Evolutionary conservation across 1,140 invertebrate species (phyloP).

Genomic region (Pseudomyrmex gracilis): DNA sequence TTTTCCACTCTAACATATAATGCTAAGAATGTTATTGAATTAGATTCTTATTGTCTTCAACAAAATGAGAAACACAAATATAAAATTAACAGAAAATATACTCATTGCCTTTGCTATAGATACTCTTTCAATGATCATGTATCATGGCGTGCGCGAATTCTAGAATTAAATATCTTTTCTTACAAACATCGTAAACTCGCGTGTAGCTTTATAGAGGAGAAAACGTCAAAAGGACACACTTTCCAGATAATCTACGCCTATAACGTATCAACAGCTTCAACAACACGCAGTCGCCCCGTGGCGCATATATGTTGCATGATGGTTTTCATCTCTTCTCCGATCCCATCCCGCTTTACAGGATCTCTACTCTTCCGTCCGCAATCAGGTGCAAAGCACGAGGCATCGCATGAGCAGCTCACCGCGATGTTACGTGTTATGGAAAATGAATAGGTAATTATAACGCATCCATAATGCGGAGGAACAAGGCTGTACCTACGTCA

Average conservation of each 20-base stretch:
- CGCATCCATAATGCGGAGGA: conserved; percentile 76
- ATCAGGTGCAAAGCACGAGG: conserved; percentile 77
- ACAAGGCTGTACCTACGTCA: conserved; percentile 54
- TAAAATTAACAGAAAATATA: conserved; percentile 14
- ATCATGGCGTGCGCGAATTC: conserved; percentile 8
- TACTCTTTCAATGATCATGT: neutral
- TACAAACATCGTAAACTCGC: conserved; percentile 12
- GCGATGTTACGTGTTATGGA: conserved; percentile 79
- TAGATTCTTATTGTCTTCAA: neutral
- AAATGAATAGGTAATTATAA: conserved; percentile 82
- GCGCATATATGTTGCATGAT: conserved; percentile 30
- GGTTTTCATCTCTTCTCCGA: conserved; percentile 21
- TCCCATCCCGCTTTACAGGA: neutral
- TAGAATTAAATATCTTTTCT: conserved; percentile 25
- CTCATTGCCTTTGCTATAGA: neutral
- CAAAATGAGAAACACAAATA: neutral
- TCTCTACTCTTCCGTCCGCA: conserved; percentile 58
- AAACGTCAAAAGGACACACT: conserved; percentile 19
- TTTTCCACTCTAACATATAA: too few relatives aligned
- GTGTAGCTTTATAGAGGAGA: neutral
- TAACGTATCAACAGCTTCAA: neutral
- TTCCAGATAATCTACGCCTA: neutral
- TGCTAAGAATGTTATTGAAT: neutral
- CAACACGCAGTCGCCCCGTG: conserved; percentile 16
- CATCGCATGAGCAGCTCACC: conserved; percentile 70